Conservation (phyloP, 2,113 vertebrate genomes). For the human region GRCh38 chr1:50164001-50164500, state of each 20-base stretch:
- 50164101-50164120: background rate
- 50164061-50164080: background rate
- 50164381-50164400: conserved; percentile 28
- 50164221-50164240: conserved; percentile 21
- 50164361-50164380: conserved; percentile 7
- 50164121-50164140: background rate
- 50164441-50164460: background rate
- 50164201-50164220: conserved; percentile 15
- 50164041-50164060: conserved; percentile 7
- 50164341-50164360: background rate
- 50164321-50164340: background rate
- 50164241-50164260: background rate
- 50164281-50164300: background rate
- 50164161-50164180: conserved; percentile 28
- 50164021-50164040: background rate
- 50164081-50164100: background rate
- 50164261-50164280: background rate
- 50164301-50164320: background rate
- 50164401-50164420: background rate
- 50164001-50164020: background rate
- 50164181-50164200: background rate
- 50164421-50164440: background rate
- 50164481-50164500: background rate
- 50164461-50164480: background rate
- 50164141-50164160: conserved; percentile 17